Evolutionary conservation across 92 coral and sea anemone species (phyloP).

Genomic region (Palythoa caribaeorum): DNA sequence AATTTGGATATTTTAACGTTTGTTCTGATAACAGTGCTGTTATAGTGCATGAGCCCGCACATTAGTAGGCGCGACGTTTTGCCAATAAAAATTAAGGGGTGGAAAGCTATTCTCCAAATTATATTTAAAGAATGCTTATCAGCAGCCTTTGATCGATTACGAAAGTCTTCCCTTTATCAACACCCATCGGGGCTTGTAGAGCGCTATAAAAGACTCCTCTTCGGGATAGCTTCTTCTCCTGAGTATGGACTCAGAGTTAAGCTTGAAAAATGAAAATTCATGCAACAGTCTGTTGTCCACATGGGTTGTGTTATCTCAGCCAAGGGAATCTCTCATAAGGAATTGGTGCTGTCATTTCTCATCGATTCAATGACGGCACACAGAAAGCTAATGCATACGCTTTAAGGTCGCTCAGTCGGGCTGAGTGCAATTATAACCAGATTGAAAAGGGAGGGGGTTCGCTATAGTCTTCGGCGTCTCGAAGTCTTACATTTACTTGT

Average conservation of each 20-base stretch:
- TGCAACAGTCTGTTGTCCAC: slow-evolving; percentile 34
- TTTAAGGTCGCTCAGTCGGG: slow-evolving; percentile 52
- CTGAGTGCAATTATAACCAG: slow-evolving; percentile 57
- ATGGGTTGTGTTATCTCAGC: slow-evolving; percentile 50
- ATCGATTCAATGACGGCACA: slow-evolving; percentile 39
- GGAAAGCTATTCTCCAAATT: too few relatives aligned
- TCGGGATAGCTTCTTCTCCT: too few relatives aligned
- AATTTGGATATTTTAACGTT: too few relatives aligned
- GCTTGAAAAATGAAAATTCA: slow-evolving; percentile 34
- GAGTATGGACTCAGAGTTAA: neutral
- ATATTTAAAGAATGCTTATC: too few relatives aligned
- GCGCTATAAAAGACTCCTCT: too few relatives aligned
- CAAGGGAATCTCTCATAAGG: slow-evolving; percentile 11
- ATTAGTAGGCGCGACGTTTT: too few relatives aligned
- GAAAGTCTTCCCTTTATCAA: too few relatives aligned
- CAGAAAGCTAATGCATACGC: slow-evolving; percentile 56
- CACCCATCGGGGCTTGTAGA: too few relatives aligned
- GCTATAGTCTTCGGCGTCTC: slow-evolving; percentile 36
- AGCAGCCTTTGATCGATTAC: too few relatives aligned
- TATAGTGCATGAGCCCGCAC: too few relatives aligned
- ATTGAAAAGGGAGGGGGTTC: slow-evolving; percentile 55
- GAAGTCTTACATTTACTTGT: slow-evolving; percentile 55
- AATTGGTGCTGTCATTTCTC: slow-evolving; percentile 55
- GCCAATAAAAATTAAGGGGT: too few relatives aligned
- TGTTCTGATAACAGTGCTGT: too few relatives aligned